Percentiles rank a stretch among this genome's conserved stretches.
Evolutionary conservation across 2,888 invertebrate species (phyloP).

Genomic region (Phlogophora meticulosa): DNA sequence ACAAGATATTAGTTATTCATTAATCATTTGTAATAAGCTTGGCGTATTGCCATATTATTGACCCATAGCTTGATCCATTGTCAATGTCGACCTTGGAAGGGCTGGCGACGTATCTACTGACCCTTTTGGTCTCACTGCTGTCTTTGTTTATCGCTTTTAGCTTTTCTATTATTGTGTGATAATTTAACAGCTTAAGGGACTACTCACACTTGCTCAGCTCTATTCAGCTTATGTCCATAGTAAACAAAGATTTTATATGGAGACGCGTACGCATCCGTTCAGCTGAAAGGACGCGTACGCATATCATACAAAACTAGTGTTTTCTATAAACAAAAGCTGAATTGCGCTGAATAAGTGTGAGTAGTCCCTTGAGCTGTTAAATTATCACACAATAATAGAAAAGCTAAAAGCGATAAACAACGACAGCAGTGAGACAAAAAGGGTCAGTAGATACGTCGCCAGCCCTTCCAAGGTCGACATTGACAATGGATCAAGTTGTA

Average conservation of each 20-base stretch:
- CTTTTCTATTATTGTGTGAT: slow-evolving; percentile 12
- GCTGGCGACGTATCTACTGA: slow-evolving; percentile 8
- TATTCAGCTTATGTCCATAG: no score
- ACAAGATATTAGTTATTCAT: slow-evolving; percentile 21
- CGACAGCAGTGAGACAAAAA: background rate
- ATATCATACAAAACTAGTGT: no score
- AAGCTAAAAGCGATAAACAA: slow-evolving; percentile 22
- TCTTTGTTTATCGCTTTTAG: slow-evolving; percentile 25
- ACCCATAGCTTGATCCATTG: slow-evolving; percentile 40
- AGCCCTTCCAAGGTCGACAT: slow-evolving; percentile 47
- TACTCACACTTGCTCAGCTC: no score
- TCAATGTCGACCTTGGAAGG: slow-evolving; percentile 46
- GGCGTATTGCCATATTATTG: slow-evolving; percentile 46
- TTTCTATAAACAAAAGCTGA: no score
- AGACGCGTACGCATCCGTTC: no score
- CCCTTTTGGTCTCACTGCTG: background rate
- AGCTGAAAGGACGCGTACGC: no score
- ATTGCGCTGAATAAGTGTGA: no score
- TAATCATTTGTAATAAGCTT: slow-evolving; percentile 40
- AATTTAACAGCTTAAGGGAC: background rate
- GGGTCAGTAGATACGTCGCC: background rate
- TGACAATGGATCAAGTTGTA: slow-evolving; percentile 40
- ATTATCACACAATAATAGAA: slow-evolving; percentile 11
- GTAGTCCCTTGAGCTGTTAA: background rate
- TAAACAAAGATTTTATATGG: no score